phyloP scores from a whole-genome alignment of 2,113 vertebrate species.

The Zosterops japonicus region DNA sequence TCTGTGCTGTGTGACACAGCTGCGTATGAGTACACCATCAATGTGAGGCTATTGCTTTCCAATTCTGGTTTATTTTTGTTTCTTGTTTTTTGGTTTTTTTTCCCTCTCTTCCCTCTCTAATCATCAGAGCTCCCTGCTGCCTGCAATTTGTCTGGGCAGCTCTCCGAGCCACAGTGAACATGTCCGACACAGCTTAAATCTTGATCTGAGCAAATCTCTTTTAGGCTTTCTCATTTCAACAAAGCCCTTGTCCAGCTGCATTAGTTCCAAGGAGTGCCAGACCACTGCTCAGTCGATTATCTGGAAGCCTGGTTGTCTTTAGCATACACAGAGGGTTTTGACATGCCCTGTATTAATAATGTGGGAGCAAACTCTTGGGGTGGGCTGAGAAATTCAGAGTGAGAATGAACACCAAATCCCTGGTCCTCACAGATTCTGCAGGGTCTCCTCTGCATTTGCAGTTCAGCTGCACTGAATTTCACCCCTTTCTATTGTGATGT shows the following conservation, averaged over 20 bases:
- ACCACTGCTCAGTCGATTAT: background rate
- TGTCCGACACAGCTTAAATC: conserved; percentile 49
- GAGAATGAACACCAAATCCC: background rate
- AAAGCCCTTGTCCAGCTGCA: conserved; percentile 3
- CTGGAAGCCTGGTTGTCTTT: background rate
- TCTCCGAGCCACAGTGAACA: background rate
- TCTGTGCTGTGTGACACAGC: background rate
- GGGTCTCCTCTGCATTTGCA: background rate
- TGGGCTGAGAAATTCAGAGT: background rate
- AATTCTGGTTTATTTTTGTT: background rate
- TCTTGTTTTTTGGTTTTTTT: background rate
- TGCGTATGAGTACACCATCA: accelerated
- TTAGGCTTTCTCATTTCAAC: conserved; percentile 63
- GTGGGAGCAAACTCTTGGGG: background rate
- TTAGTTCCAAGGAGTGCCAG: background rate
- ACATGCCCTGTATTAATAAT: background rate
- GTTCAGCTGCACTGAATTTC: background rate
- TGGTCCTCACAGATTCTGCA: background rate
- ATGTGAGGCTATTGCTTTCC: accelerated
- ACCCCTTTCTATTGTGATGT: background rate
- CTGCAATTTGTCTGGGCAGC: background rate
- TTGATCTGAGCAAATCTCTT: conserved; percentile 56
- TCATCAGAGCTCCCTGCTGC: background rate
- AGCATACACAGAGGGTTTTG: background rate
- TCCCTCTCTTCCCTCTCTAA: background rate